These are phyloP conservation scores for Jacana jacana DNA, from an alignment of 2,113 vertebrate species.

Conservation along the genomic window DNA sequence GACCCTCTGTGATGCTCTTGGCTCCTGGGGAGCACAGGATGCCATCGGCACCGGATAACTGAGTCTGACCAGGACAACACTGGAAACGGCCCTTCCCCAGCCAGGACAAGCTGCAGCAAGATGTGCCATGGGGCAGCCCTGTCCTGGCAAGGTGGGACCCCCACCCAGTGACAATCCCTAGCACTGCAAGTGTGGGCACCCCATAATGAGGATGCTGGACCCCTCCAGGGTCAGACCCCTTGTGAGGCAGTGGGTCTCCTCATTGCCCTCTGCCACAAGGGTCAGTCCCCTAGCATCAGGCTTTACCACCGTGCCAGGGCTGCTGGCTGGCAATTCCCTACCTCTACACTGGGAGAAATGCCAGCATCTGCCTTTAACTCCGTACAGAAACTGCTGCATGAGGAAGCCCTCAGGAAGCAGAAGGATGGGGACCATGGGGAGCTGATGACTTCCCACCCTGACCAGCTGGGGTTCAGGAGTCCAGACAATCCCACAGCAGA, in stretches of 20 bases:
- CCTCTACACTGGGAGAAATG: neutral
- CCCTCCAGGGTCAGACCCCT: neutral
- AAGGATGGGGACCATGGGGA: neutral
- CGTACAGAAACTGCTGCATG: neutral
- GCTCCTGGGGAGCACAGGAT: rapidly evolving
- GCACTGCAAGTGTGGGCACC: neutral
- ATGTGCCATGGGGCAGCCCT: rapidly evolving
- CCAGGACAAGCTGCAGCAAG: neutral
- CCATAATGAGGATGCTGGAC: neutral
- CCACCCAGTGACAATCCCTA: neutral
- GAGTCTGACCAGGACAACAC: neutral
- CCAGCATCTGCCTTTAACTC: neutral
- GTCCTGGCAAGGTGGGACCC: neutral
- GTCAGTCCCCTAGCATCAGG: no score
- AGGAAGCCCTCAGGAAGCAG: no score
- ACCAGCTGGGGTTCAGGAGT: neutral
- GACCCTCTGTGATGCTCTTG: neutral
- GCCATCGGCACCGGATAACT: rapidly evolving
- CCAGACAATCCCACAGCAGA: neutral
- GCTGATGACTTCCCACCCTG: neutral
- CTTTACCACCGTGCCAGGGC: neutral
- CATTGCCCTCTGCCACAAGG: neutral
- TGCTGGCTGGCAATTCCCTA: neutral
- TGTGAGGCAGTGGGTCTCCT: neutral
- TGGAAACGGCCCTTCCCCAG: neutral